These are phyloP conservation scores for Cyanoderma ruficeps DNA, from an alignment of 2,113 vertebrate genomes.

Conservation along the genomic window DNA sequence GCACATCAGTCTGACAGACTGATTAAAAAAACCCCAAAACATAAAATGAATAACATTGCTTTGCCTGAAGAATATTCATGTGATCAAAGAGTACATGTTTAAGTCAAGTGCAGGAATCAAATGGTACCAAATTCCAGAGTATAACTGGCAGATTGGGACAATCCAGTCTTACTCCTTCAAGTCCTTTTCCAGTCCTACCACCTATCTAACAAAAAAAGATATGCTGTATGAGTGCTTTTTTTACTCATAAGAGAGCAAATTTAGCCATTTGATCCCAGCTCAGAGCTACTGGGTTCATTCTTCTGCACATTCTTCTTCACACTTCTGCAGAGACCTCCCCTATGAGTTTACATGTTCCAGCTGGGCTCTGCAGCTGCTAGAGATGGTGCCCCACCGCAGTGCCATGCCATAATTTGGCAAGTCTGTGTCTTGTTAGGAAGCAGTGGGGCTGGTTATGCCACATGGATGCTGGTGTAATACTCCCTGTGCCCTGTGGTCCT, in stretches of 20 bases:
- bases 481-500: neutral
- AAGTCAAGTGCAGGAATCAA: conserved; percentile 63
- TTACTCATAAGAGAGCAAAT: neutral
- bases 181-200: neutral
- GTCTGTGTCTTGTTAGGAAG: neutral
- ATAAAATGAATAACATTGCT: conserved; percentile 34
- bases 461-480: neutral
- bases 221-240: neutral
- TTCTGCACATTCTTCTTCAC: neutral
- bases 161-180: neutral
- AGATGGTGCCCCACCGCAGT: accelerated
- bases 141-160: neutral
- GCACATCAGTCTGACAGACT: conserved; percentile 40
- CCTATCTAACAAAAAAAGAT: neutral
- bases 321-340: conserved; percentile 16
- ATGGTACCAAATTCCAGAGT: conserved; percentile 34
- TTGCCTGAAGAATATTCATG: conserved; percentile 49
- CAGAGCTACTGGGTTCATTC: neutral
- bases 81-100: conserved; percentile 52
- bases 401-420: neutral
- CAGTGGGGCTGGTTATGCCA: neutral
- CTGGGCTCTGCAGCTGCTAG: neutral
- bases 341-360: neutral
- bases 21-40: conserved; percentile 5
- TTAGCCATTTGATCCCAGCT: neutral